Conservation (phyloP, 2,888 invertebrate genomes). For the Dyspetes luteomarginatus region DNA sequence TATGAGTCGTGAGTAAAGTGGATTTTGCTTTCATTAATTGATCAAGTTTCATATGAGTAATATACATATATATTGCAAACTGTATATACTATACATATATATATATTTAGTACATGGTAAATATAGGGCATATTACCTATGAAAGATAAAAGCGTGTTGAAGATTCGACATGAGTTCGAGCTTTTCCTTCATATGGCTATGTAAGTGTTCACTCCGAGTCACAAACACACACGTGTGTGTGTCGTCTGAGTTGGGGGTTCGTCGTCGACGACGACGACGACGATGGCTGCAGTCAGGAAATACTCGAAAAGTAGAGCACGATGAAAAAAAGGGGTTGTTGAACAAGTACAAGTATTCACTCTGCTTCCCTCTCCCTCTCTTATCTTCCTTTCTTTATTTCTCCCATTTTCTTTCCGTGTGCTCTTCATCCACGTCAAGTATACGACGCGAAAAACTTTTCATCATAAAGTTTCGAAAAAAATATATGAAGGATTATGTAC, state of each 20-base stretch:
- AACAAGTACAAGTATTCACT: conserved; percentile 45
- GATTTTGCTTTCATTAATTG: not conserved
- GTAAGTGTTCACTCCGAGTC: not conserved
- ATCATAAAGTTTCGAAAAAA: too few relatives aligned
- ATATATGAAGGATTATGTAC: too few relatives aligned
- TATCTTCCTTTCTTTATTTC: not conserved
- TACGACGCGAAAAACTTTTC: too few relatives aligned
- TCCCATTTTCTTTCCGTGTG: not conserved
- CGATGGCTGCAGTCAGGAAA: conserved; percentile 53
- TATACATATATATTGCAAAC: too few relatives aligned
- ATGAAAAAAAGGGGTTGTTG: conserved; percentile 39
- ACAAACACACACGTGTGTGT: not conserved
- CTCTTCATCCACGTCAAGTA: too few relatives aligned
- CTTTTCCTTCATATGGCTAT: not conserved
- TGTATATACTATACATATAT: not conserved
- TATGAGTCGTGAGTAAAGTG: not conserved
- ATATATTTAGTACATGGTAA: too few relatives aligned
- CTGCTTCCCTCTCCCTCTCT: not conserved
- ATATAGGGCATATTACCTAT: conserved; percentile 3
- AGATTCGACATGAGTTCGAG: not conserved
- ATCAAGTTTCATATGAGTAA: conserved; percentile 9
- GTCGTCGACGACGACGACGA: too few relatives aligned
- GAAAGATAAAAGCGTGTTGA: conserved; percentile 5
- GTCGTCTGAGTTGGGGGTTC: conserved; percentile 10
- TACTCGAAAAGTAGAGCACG: conserved; percentile 70